A percentile compares a stretch with the other conserved stretches of the same genome.
phyloP scores from a whole-genome alignment of 2,888 invertebrate genomes.

The Coelopa pilipes region DNA sequence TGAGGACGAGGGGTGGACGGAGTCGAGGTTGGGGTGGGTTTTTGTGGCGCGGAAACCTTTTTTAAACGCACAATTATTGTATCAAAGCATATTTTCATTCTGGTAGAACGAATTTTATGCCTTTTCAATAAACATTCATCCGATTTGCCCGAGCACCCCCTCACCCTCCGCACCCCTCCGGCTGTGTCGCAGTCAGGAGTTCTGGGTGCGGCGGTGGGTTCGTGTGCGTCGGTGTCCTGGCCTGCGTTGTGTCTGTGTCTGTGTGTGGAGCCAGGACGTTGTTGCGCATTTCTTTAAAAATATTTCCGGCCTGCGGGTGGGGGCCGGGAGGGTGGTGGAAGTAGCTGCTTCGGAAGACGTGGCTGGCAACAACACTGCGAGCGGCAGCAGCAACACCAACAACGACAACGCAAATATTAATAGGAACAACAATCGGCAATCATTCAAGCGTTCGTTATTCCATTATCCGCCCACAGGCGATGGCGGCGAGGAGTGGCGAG shows the following conservation, averaged over 20 bases:
- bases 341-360: not conserved
- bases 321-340: not conserved
- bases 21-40: not conserved
- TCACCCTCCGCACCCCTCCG: too few relatives aligned
- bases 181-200: too few relatives aligned
- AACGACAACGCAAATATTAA: constrained; percentile 24
- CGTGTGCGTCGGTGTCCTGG: too few relatives aligned
- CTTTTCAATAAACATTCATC: constrained; percentile 68
- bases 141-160: constrained; percentile 54
- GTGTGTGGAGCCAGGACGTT: constrained; percentile 36
- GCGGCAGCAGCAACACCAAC: not conserved
- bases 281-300: constrained; percentile 27
- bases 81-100: constrained; percentile 68
- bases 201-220: not conserved
- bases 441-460: constrained; percentile 63
- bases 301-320: not conserved
- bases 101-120: constrained; percentile 68
- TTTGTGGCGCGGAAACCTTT: not conserved
- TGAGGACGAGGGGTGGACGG: not conserved
- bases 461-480: constrained; percentile 49
- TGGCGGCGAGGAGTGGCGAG: not conserved
- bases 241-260: constrained; percentile 10
- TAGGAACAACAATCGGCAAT: constrained; percentile 47
- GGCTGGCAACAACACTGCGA: not conserved
- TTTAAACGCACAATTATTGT: constrained; percentile 54